These are phyloP conservation scores for Gallinago paraguaiae DNA, from an alignment of 2,113 vertebrate species.

Conservation along the genomic window DNA sequence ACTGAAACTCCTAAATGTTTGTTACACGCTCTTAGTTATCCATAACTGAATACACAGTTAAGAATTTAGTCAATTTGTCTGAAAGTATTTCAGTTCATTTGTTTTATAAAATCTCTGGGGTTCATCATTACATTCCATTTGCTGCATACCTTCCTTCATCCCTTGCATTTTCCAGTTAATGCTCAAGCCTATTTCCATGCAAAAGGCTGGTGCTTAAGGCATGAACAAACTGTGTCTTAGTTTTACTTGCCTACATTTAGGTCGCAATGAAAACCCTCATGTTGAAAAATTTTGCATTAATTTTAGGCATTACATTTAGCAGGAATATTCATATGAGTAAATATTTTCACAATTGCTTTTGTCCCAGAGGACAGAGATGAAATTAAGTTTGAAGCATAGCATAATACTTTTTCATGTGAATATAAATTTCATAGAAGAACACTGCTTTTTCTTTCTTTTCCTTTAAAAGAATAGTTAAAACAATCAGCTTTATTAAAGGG, in stretches of 20 bases:
- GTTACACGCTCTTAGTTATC: background rate
- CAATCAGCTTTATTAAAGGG: background rate
- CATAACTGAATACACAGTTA: background rate
- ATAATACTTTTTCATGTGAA: background rate
- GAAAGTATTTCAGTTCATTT: slow-evolving; percentile 16
- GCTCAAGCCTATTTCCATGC: background rate
- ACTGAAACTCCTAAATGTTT: background rate
- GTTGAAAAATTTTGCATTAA: background rate
- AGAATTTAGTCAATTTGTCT: slow-evolving; percentile 15
- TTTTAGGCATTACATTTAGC: background rate
- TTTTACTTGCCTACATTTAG: background rate
- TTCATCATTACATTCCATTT: background rate
- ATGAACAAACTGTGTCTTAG: background rate
- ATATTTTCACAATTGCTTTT: slow-evolving; percentile 20
- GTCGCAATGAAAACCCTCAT: background rate
- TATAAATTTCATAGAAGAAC: background rate
- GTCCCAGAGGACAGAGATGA: background rate
- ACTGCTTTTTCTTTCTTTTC: background rate
- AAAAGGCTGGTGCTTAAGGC: background rate
- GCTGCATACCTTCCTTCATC: background rate
- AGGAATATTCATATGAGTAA: slow-evolving; percentile 1
- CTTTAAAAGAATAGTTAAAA: background rate
- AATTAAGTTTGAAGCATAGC: background rate
- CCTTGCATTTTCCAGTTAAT: background rate
- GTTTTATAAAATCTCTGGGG: slow-evolving; percentile 4